These are phyloP conservation scores for Tetranychus cinnabarinus DNA, from an alignment of 1,140 invertebrate species.

Conservation along the genomic window DNA sequence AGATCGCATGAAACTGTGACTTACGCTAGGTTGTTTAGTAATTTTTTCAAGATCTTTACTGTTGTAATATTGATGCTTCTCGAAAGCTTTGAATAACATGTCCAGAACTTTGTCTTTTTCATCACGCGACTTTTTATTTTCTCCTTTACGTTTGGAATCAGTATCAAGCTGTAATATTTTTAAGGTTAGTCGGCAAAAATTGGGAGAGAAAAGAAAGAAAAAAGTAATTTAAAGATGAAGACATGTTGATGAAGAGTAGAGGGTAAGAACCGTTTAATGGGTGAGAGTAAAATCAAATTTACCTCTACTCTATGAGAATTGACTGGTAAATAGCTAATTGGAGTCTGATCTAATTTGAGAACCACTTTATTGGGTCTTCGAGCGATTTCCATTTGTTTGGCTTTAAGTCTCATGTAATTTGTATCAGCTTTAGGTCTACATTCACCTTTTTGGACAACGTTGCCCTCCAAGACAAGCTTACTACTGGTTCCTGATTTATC, in stretches of 20 bases:
- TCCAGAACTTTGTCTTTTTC: slow-evolving; percentile 88
- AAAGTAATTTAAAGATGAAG: too few relatives aligned
- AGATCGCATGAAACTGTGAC: background rate
- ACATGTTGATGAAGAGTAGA: too few relatives aligned
- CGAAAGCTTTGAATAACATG: slow-evolving; percentile 89
- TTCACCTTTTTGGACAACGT: slow-evolving; percentile 78
- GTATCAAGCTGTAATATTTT: slow-evolving; percentile 15
- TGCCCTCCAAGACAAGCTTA: slow-evolving; percentile 40
- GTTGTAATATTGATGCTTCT: slow-evolving; percentile 99
- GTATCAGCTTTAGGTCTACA: slow-evolving; percentile 65
- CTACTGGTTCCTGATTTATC: slow-evolving; percentile 26
- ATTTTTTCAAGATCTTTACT: slow-evolving; percentile 86
- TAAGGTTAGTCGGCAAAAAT: background rate
- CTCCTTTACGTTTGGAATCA: slow-evolving; percentile 57
- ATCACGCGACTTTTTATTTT: slow-evolving; percentile 74
- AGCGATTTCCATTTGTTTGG: slow-evolving; percentile 18
- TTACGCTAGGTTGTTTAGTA: slow-evolving; percentile 39
- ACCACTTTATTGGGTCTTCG: slow-evolving; percentile 8
- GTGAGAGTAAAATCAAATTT: background rate
- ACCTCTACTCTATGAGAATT: slow-evolving; percentile 44
- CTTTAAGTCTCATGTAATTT: slow-evolving; percentile 68
- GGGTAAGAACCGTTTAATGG: too few relatives aligned
- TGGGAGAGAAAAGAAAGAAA: slow-evolving; percentile 21
- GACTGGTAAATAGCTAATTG: slow-evolving; percentile 10
- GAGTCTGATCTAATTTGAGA: slow-evolving; percentile 7